Evolutionary conservation across 2,888 invertebrate genomes (phyloP).

Genomic region (Mythimna albipuncta): DNA sequence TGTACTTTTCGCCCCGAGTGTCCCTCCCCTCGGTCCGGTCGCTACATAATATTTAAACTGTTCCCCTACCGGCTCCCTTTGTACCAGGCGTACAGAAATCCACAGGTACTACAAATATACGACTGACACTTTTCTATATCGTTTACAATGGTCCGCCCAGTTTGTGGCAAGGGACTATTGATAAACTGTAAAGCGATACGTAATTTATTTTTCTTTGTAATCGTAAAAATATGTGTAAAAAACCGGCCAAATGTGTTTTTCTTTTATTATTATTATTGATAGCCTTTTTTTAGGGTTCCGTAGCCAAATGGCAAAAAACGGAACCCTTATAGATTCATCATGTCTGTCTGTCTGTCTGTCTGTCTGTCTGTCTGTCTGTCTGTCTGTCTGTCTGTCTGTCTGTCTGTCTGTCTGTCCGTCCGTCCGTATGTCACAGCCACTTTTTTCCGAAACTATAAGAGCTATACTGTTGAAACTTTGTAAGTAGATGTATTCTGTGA

Average conservation of each 20-base stretch:
- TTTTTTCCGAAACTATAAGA: too few species aligned
- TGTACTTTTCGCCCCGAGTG: slow-evolving; percentile 37
- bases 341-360: too few species aligned
- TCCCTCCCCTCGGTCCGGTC: slow-evolving; percentile 41
- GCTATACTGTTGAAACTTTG: too few species aligned
- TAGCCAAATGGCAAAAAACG: too few species aligned
- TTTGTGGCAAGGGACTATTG: slow-evolving; percentile 13
- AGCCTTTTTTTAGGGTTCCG: too few species aligned
- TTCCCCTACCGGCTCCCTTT: slow-evolving; percentile 51
- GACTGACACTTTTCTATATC: slow-evolving; percentile 39
- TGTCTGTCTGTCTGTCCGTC: too few species aligned
- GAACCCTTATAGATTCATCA: too few species aligned
- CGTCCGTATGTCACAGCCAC: too few species aligned
- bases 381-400: too few species aligned
- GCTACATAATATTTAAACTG: slow-evolving; percentile 60
- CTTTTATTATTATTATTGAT: too few species aligned
- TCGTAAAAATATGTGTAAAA: not conserved
- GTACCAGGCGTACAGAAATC: slow-evolving; percentile 47
- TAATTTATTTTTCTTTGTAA: slow-evolving; percentile 4
- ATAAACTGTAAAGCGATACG: slow-evolving; percentile 12
- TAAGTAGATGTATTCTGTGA: too few species aligned
- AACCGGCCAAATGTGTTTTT: not conserved
- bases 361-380: too few species aligned
- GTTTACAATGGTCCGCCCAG: slow-evolving; percentile 17
- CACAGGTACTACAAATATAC: slow-evolving; percentile 52